Conservation (phyloP, 2,113 vertebrate species). For the Ellobius talpinus region DNA sequence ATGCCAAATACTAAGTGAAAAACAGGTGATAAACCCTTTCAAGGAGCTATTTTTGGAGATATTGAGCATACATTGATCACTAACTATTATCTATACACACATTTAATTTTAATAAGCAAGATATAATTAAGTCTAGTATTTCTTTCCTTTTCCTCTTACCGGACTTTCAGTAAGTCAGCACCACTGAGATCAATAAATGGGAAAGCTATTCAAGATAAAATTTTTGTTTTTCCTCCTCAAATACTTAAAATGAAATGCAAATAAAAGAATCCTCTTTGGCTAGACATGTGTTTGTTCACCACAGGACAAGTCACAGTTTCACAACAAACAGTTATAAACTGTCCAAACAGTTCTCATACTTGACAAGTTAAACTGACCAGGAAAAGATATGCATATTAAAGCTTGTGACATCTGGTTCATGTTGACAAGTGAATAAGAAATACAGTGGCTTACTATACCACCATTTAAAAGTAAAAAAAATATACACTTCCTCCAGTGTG, state of each 20-base stretch:
- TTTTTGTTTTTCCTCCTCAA: conserved; percentile 36
- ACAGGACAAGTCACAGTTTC: conserved; percentile 37
- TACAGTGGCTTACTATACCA: not conserved
- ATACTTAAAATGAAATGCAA: not conserved
- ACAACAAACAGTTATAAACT: not conserved
- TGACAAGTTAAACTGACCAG: not conserved
- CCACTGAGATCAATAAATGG: conserved; percentile 1
- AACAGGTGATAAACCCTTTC: not conserved
- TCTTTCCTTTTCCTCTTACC: not conserved
- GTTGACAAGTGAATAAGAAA: conserved; percentile 36
- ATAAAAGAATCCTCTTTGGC: not conserved
- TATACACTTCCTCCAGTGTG: not conserved
- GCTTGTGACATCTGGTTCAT: not conserved
- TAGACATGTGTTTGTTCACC: conserved; percentile 16
- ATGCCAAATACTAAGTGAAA: not conserved
- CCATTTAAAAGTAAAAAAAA: conserved; percentile 58
- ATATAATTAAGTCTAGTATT: conserved; percentile 5
- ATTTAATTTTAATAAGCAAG: conserved; percentile 30
- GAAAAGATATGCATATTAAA: not conserved
- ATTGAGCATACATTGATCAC: not conserved
- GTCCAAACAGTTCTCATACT: not conserved
- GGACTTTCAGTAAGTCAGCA: conserved; percentile 30
- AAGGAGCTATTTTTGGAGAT: not conserved
- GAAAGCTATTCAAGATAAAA: not conserved
- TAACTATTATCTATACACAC: conserved; percentile 25